These are phyloP conservation scores for Dryococelus australis DNA, from an alignment of 2,888 invertebrate species.

Conservation along the genomic window DNA sequence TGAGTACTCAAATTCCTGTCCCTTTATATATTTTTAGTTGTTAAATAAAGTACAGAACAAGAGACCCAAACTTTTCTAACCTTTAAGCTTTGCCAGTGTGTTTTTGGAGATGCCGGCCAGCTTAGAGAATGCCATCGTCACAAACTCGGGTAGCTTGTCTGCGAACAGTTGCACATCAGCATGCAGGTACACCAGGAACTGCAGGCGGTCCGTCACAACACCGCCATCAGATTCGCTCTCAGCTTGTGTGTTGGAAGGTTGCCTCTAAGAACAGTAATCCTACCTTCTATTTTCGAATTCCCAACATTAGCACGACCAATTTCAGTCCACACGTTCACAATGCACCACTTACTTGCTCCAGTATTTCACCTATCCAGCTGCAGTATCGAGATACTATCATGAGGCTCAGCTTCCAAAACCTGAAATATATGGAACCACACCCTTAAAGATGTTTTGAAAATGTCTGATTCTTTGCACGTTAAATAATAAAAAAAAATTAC, in stretches of 20 bases:
- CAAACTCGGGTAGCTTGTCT: conserved; percentile 53
- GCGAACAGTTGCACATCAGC: conserved; percentile 57
- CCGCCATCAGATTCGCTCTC: conserved; percentile 40
- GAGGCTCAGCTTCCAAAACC: conserved; percentile 89
- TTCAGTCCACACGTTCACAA: not conserved
- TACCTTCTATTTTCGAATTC: too few species aligned
- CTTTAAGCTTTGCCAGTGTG: not conserved
- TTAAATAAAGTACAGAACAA: too few species aligned
- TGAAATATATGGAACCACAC: conserved; percentile 52
- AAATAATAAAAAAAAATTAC: too few species aligned
- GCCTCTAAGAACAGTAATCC: not conserved
- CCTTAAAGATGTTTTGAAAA: not conserved
- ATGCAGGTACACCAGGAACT: conserved; percentile 58
- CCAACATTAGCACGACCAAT: not conserved
- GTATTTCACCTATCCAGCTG: conserved; percentile 69
- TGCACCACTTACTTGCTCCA: conserved; percentile 57
- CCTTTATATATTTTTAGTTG: too few species aligned
- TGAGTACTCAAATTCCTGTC: too few species aligned
- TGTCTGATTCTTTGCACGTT: too few species aligned
- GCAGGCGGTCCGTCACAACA: conserved; percentile 49
- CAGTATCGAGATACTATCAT: conserved; percentile 83
- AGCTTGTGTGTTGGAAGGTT: not conserved
- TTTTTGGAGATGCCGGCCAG: conserved; percentile 46
- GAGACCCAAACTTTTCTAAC: not conserved
- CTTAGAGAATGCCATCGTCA: conserved; percentile 51